These are phyloP conservation scores for Onthophagus sagittarius DNA, from an alignment of 2,888 invertebrate species.

Conservation along the genomic window DNA sequence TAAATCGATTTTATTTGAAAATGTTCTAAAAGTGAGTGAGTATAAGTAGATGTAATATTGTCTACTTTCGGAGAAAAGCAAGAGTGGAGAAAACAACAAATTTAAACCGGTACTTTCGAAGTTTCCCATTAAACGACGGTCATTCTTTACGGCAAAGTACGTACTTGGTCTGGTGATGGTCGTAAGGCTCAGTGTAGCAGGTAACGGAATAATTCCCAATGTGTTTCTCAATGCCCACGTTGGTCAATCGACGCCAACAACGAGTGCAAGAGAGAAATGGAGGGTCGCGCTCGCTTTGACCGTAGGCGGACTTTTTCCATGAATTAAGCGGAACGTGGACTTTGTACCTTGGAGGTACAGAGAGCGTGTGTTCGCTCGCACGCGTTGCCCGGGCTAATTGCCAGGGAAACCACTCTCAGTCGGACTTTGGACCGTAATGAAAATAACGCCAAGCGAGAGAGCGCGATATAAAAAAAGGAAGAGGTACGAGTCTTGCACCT, in stretches of 20 bases:
- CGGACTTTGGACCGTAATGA: constrained; percentile 12
- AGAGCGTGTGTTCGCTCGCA: constrained; percentile 3
- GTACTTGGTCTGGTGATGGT: not conserved
- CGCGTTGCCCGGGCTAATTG: constrained; percentile 2
- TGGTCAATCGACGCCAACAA: not conserved
- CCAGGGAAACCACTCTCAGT: constrained; percentile 7
- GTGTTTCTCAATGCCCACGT: not conserved
- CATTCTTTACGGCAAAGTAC: not conserved
- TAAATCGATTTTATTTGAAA: too few species aligned
- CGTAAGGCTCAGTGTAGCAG: not conserved
- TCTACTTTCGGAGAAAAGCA: not conserved
- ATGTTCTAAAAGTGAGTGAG: too few species aligned
- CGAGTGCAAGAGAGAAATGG: not conserved
- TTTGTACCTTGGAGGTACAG: not conserved
- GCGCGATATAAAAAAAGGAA: not conserved
- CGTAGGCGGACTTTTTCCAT: not conserved
- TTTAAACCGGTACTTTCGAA: not conserved
- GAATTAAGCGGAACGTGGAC: not conserved
- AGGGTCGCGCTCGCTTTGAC: not conserved
- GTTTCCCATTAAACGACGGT: not conserved
- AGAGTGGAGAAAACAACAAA: not conserved
- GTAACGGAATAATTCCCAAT: not conserved
- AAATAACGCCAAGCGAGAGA: constrained; percentile 2
- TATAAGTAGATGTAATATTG: not conserved
- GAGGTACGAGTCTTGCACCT: not conserved